Evolutionary conservation across 2,113 vertebrate species (phyloP), one percentile per base, ranked within the genome.

Genomic region (Corythornis cristatus): DNA sequence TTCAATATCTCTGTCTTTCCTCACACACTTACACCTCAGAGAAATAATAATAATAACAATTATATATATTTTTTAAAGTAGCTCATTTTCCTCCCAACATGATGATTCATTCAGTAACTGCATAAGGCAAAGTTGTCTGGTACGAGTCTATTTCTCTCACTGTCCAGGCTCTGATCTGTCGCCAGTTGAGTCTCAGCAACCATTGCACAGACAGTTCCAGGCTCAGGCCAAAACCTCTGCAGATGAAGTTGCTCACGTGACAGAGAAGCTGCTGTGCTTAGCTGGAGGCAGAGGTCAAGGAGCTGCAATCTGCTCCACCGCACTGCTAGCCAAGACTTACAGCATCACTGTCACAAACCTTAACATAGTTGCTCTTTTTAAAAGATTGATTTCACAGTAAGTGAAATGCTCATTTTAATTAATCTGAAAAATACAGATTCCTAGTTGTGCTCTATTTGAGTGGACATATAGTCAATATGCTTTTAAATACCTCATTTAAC

Each of bases 181-280:
- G 65, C 70, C 83, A 77, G 61, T 0, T 46, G 48, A 43, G 68
- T 16, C 71, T 81, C 65, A 67, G 73, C 64, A 83, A 57, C 28
- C 54, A 5, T 53, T 12, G 80, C 60, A 25, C 2, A 3, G 76
- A 45, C 7, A 35, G 25, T 40, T 76, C 1, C 8, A 84, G 56
- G 84, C 82, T 91, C 61, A 71, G 87, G 87, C 81, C 89, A 61
- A 42, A 80, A 42, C 50, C 74, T 61, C 77, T 53, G 86, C 87
- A 76, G 75, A 53, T 5, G 4, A 54, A 40, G 70, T 0, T 75
- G 35, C 54, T 35, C 67, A 40, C 0, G 2, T 35, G 70, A 48
- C 40, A 22, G 61, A 43, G 35, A 25, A 57, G 76, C 81, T 64
- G 70, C 70, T 48, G 48, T 15, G 53, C 83, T 92, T 5, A 25